These are phyloP conservation scores for Pampus argenteus DNA, from an alignment of 2,797 vertebrate species.

Conservation along the genomic window DNA sequence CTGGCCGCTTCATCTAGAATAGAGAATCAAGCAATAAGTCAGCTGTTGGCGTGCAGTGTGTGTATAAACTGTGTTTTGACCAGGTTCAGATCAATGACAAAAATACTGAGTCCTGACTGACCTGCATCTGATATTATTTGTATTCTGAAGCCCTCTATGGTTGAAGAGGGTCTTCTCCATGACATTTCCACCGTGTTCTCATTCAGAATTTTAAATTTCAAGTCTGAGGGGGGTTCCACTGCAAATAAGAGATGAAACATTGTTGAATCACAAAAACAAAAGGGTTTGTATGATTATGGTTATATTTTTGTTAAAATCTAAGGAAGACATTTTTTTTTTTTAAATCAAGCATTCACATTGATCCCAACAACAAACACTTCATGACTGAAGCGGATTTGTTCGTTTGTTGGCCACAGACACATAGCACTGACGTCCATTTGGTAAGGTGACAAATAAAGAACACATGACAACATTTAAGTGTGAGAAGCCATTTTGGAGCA, in stretches of 20 bases:
- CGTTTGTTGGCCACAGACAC: conserved; percentile 92
- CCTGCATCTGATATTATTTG: conserved; percentile 92
- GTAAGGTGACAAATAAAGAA: conserved; percentile 83
- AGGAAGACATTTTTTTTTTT: background rate
- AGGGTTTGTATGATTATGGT: conserved; percentile 45
- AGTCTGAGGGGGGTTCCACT: conserved; percentile 97
- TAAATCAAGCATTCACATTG: conserved; percentile 86
- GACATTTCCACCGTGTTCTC: conserved; percentile 98
- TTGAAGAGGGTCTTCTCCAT: conserved; percentile 90
- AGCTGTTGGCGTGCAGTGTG: background rate
- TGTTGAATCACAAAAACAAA: conserved; percentile 67
- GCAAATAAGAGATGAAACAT: conserved; percentile 84
- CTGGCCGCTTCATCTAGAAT: conserved; percentile 89
- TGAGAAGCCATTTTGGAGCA: conserved; percentile 91
- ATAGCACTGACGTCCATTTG: conserved; percentile 83
- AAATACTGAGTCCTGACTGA: conserved; percentile 72
- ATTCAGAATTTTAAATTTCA: conserved; percentile 99
- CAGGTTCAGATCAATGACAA: background rate
- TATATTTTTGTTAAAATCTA: conserved; percentile 49
- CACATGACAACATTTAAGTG: conserved; percentile 84
- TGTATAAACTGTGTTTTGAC: background rate
- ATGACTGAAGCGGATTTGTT: conserved; percentile 85
- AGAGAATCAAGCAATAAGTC: conserved; percentile 20
- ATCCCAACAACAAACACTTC: conserved; percentile 95
- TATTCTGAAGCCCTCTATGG: conserved; percentile 94